These are phyloP conservation scores for Melitaea athalia DNA, from an alignment of 2,888 invertebrate genomes.

Conservation along the genomic window DNA sequence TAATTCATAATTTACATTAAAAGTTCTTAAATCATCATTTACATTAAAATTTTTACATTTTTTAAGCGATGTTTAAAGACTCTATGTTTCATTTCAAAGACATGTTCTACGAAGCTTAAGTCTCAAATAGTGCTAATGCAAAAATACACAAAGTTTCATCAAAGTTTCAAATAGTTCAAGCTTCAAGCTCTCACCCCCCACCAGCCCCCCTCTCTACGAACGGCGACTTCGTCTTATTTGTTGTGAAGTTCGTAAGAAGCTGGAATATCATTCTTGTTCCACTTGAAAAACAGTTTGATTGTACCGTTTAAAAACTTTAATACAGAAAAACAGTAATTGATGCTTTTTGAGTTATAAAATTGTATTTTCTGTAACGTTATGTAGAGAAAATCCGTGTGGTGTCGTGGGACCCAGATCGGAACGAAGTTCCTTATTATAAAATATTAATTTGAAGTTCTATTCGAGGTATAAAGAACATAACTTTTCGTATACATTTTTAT, in stretches of 20 bases:
- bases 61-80: no score
- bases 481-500: no score
- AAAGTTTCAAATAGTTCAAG: constrained; percentile 14
- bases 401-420: no score
- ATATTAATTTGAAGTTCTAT: no score
- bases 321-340: background rate
- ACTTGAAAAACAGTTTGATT: background rate
- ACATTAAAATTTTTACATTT: no score
- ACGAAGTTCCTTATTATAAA: no score
- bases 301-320: background rate
- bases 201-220: background rate
- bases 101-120: background rate
- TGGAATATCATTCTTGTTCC: background rate
- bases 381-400: no score
- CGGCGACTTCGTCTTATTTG: constrained; percentile 3
- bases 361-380: no score
- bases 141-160: constrained; percentile 13
- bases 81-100: background rate
- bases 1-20: no score
- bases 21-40: no score
- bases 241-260: background rate
- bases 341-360: background rate
- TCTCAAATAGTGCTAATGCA: background rate
- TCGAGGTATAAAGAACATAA: no score
- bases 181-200: constrained; percentile 2